These are phyloP conservation scores for Lithophane leautieri DNA, from an alignment of 2,888 invertebrate genomes.

Conservation along the genomic window DNA sequence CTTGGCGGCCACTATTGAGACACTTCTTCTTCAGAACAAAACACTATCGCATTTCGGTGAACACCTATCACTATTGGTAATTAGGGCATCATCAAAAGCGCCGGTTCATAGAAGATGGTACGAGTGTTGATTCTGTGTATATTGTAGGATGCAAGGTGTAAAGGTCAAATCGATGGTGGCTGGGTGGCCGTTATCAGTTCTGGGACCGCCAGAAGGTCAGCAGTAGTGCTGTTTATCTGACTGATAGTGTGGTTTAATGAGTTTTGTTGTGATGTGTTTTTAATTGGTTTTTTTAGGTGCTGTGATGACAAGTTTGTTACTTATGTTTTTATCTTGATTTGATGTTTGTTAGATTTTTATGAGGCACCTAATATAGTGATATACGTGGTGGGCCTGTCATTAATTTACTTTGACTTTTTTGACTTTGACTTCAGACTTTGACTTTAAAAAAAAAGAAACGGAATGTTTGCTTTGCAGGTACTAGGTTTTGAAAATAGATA, in stretches of 20 bases:
- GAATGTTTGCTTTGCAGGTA: not conserved
- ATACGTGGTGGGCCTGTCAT: not conserved
- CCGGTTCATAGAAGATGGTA: constrained; percentile 50
- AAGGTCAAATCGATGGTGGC: constrained; percentile 58
- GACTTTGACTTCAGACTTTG: too few species aligned
- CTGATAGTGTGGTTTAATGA: constrained; percentile 59
- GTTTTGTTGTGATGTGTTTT: constrained; percentile 27
- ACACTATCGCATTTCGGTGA: constrained; percentile 44
- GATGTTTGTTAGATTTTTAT: not conserved
- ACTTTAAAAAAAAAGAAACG: not conserved
- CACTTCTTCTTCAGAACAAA: constrained; percentile 22
- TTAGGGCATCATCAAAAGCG: constrained; percentile 35
- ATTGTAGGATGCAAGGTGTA: constrained; percentile 73
- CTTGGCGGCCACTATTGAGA: constrained; percentile 2
- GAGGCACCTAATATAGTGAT: not conserved
- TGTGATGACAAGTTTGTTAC: not conserved
- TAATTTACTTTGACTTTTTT: too few species aligned
- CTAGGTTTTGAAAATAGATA: not conserved
- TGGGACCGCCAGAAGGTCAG: constrained; percentile 70
- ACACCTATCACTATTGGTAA: constrained; percentile 47
- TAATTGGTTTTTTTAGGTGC: constrained; percentile 39
- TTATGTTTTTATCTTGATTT: not conserved
- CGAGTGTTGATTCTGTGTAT: constrained; percentile 71
- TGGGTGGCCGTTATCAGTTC: constrained; percentile 72
- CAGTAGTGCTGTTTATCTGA: constrained; percentile 54